phyloP scores from a whole-genome alignment of 2,113 vertebrate species.

The Capreolus pygargus region DNA sequence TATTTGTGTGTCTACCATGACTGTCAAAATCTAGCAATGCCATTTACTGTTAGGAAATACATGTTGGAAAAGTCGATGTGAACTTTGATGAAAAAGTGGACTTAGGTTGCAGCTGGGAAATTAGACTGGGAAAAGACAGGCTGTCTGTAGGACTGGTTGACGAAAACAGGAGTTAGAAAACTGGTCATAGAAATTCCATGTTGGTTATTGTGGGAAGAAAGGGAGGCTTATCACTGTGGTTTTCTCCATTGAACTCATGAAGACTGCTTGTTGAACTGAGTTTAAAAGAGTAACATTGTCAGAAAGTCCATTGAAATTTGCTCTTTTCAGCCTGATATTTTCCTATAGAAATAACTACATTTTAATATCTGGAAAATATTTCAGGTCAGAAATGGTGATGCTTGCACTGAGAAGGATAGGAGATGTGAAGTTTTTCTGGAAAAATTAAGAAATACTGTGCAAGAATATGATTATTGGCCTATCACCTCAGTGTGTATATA shows the following conservation, averaged over 20 bases:
- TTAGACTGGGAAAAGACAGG: neutral
- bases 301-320: neutral
- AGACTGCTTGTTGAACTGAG: neutral
- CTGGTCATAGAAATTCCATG: neutral
- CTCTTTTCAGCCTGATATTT: constrained; percentile 14
- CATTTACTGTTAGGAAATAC: neutral
- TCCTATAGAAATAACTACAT: constrained; percentile 16
- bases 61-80: neutral
- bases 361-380: constrained; percentile 11
- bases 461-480: constrained; percentile 30
- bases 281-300: neutral
- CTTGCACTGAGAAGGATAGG: neutral
- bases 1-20: neutral
- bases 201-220: neutral
- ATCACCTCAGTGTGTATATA: constrained; percentile 16
- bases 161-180: neutral
- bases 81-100: neutral
- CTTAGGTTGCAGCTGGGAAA: neutral
- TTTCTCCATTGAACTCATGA: neutral
- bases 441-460: neutral
- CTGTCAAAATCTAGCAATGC: neutral
- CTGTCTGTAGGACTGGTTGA: neutral
- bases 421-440: neutral
- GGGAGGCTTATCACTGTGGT: neutral
- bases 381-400: neutral